These are phyloP conservation scores for Nebria salina DNA, from an alignment of 2,888 invertebrate species.

Conservation along the genomic window DNA sequence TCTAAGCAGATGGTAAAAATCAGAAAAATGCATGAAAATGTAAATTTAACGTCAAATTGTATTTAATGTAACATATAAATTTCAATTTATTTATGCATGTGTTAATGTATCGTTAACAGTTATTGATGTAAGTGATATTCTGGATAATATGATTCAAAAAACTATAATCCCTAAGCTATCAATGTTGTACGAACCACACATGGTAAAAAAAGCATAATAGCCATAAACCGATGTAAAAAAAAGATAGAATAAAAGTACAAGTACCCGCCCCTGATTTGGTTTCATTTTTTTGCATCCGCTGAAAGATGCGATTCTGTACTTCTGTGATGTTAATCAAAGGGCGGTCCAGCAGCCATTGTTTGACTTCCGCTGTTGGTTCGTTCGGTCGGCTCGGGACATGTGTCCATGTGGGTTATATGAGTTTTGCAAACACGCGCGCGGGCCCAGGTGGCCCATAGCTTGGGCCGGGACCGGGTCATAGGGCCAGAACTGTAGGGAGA, in stretches of 20 bases:
- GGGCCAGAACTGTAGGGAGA: not conserved
- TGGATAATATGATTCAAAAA: not conserved
- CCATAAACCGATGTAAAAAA: not conserved
- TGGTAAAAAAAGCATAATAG: not conserved
- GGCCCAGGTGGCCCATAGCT: slow-evolving; percentile 4
- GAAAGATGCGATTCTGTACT: not conserved
- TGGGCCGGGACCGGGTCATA: not conserved
- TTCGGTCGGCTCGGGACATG: not conserved
- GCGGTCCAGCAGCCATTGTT: not conserved
- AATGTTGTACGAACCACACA: not conserved
- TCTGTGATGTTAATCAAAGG: slow-evolving; percentile 16
- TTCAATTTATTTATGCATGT: too few species aligned
- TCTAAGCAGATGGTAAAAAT: too few species aligned
- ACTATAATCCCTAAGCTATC: not conserved
- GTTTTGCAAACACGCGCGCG: not conserved
- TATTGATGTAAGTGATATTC: not conserved
- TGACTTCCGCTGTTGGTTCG: slow-evolving; percentile 15
- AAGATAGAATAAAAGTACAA: not conserved
- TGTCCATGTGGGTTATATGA: not conserved
- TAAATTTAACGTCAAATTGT: too few species aligned
- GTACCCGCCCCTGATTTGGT: not conserved
- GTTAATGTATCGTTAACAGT: too few species aligned
- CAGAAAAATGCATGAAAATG: too few species aligned
- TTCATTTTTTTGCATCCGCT: not conserved
- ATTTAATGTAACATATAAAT: too few species aligned